phyloP scores from a whole-genome alignment of 2,888 invertebrate species.

The Oscheius sp. region DNA sequence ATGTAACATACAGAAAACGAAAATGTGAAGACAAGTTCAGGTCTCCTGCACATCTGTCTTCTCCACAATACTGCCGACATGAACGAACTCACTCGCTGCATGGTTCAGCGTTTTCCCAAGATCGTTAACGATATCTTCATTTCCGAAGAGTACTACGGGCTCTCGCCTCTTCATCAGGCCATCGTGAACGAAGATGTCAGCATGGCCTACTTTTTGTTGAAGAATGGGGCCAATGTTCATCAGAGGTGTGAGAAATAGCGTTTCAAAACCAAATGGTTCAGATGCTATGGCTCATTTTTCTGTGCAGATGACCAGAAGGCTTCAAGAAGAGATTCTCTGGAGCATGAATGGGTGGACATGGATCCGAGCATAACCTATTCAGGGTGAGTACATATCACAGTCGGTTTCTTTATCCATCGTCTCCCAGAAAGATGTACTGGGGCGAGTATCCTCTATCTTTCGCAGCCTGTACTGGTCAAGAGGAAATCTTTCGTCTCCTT shows the following conservation, averaged over 20 bases:
- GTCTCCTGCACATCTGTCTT: slow-evolving; percentile 88
- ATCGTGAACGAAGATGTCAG: slow-evolving; percentile 97
- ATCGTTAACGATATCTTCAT: slow-evolving; percentile 95
- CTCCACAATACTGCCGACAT: slow-evolving; percentile 90
- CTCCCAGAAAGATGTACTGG: slow-evolving; percentile 91
- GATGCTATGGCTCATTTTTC: slow-evolving; percentile 91
- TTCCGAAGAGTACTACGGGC: slow-evolving; percentile 92
- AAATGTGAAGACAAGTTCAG: too few relatives aligned
- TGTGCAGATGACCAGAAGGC: slow-evolving; percentile 95
- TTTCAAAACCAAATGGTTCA: slow-evolving; percentile 8
- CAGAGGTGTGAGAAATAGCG: slow-evolving; percentile 52
- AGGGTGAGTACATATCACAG: slow-evolving; percentile 78
- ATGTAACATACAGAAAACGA: slow-evolving; percentile 75
- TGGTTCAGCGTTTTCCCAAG: slow-evolving; percentile 91
- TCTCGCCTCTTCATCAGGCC: slow-evolving; percentile 84
- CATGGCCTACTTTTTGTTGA: slow-evolving; percentile 93
- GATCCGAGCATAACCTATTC: slow-evolving; percentile 85
- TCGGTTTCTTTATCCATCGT: background rate
- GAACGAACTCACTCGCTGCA: slow-evolving; percentile 90
- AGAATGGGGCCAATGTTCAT: slow-evolving; percentile 89
- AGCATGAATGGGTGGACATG: slow-evolving; percentile 91
- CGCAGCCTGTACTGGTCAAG: slow-evolving; percentile 94
- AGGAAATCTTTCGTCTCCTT: slow-evolving; percentile 94
- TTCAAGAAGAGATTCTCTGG: slow-evolving; percentile 80
- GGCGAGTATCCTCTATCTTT: slow-evolving; percentile 96